phyloP scores from a whole-genome alignment of 2,888 invertebrate genomes.

The Tethea ocularis region DNA sequence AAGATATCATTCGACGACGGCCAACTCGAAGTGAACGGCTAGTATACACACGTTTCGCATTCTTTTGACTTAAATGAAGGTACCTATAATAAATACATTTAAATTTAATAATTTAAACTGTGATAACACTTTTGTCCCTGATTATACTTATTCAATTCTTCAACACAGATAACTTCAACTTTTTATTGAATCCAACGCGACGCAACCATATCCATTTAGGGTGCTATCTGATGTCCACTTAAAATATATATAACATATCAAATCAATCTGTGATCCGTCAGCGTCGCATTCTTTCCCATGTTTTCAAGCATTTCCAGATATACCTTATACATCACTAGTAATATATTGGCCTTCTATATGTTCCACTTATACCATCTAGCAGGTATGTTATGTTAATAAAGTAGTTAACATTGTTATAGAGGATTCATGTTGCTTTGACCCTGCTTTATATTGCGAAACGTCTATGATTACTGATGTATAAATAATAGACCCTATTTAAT shows the following conservation, averaged over 20 bases:
- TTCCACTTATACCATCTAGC: conserved; percentile 69
- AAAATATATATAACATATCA: conserved; percentile 33
- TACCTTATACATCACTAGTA: conserved; percentile 3
- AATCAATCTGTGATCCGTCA: conserved; percentile 20
- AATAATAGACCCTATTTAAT: not conserved
- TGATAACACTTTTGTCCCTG: conserved; percentile 13
- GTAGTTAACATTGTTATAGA: conserved; percentile 77
- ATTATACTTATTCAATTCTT: conserved; percentile 25
- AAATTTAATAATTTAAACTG: not conserved
- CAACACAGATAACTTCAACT: conserved; percentile 20
- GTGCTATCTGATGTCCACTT: conserved; percentile 31
- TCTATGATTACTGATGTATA: no score
- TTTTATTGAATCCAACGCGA: conserved; percentile 25
- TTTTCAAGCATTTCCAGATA: conserved; percentile 14
- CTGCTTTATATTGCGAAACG: conserved; percentile 46
- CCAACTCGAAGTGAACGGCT: no score
- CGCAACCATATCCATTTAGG: conserved; percentile 30
- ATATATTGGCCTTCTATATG: conserved; percentile 65
- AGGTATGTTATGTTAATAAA: conserved; percentile 78
- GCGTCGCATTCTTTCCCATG: conserved; percentile 28
- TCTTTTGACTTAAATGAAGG: no score
- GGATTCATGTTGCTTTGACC: conserved; percentile 65
- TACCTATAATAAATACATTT: no score
- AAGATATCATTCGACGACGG: no score
- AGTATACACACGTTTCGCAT: no score